These are phyloP conservation scores for Keiferia lycopersicella DNA, from an alignment of 2,888 invertebrate species.

Conservation along the genomic window DNA sequence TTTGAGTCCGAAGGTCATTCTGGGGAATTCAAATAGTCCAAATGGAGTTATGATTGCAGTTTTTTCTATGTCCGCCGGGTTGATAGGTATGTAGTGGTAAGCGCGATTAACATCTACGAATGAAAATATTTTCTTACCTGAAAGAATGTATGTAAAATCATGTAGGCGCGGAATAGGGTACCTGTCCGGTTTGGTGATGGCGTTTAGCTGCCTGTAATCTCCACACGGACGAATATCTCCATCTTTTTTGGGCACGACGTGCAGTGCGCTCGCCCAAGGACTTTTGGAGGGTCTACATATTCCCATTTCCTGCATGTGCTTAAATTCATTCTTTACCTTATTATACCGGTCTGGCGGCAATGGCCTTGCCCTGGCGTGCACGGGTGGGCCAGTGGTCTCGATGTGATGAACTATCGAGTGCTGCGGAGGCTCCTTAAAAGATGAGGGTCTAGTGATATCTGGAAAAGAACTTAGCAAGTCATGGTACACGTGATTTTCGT, in stretches of 20 bases:
- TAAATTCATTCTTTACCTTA: slow-evolving; percentile 27
- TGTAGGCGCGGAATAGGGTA: slow-evolving; percentile 21
- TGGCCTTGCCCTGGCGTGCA: too few relatives aligned
- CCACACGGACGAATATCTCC: slow-evolving; percentile 42
- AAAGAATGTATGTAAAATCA: slow-evolving; percentile 27
- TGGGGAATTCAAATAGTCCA: slow-evolving; percentile 29
- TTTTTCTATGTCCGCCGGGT: slow-evolving; percentile 39
- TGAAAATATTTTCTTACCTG: slow-evolving; percentile 38
- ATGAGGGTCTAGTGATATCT: too few relatives aligned
- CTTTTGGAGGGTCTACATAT: slow-evolving; percentile 25
- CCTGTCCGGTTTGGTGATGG: slow-evolving; percentile 23
- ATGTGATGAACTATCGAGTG: too few relatives aligned
- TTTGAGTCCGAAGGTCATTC: slow-evolving; percentile 46
- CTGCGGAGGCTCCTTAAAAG: too few relatives aligned
- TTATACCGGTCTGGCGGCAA: too few relatives aligned
- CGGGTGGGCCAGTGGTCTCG: too few relatives aligned
- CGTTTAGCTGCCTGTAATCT: slow-evolving; percentile 31
- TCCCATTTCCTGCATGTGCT: slow-evolving; percentile 22
- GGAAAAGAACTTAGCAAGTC: too few relatives aligned
- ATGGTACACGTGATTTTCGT: too few relatives aligned
- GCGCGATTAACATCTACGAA: slow-evolving; percentile 40
- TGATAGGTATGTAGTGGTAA: slow-evolving; percentile 40
- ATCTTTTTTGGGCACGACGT: slow-evolving; percentile 19
- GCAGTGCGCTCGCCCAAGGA: slow-evolving; percentile 26
- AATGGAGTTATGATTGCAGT: too few relatives aligned